A percentile compares a stretch with the other conserved stretches of the same genome.
Conservation (phyloP, 2,888 invertebrate genomes). For the Spatulosminthurus flaviceps region DNA sequence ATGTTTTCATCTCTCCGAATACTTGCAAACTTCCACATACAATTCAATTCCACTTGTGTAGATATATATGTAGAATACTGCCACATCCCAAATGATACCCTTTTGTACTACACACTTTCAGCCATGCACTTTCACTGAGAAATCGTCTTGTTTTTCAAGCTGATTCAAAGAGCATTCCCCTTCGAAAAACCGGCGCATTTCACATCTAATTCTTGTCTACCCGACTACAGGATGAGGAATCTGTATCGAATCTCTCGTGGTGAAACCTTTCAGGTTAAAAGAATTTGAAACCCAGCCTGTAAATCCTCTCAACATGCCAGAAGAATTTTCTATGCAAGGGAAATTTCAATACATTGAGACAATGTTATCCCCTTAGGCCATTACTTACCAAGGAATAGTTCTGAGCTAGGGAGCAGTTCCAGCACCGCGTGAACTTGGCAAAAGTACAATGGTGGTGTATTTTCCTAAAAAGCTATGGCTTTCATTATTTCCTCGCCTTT, state of each 20-base stretch:
- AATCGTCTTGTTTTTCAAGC: not conserved
- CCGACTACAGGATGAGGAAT: conserved; percentile 21
- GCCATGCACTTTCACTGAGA: not conserved
- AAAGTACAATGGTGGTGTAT: no score
- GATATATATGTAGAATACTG: no score
- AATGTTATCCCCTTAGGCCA: conserved; percentile 15
- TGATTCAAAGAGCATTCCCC: conserved; percentile 5
- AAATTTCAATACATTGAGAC: conserved; percentile 20
- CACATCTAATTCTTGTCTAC: conserved; percentile 16
- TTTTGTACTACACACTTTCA: not conserved
- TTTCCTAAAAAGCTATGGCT: no score
- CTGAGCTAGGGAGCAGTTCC: not conserved
- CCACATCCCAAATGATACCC: not conserved
- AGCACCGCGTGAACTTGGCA: no score
- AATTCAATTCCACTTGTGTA: no score
- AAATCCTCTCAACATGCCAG: conserved; percentile 46
- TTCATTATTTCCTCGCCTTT: no score
- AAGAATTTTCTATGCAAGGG: conserved; percentile 26
- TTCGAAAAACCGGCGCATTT: conserved; percentile 15
- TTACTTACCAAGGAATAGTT: not conserved
- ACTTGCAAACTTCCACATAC: not conserved
- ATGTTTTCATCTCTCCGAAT: not conserved
- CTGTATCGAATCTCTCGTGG: conserved; percentile 23
- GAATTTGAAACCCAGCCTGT: conserved; percentile 43
- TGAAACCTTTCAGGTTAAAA: conserved; percentile 36